phyloP scores from a whole-genome alignment of 2,797 vertebrate genomes.

The Schizopygopsis pylzovi region DNA sequence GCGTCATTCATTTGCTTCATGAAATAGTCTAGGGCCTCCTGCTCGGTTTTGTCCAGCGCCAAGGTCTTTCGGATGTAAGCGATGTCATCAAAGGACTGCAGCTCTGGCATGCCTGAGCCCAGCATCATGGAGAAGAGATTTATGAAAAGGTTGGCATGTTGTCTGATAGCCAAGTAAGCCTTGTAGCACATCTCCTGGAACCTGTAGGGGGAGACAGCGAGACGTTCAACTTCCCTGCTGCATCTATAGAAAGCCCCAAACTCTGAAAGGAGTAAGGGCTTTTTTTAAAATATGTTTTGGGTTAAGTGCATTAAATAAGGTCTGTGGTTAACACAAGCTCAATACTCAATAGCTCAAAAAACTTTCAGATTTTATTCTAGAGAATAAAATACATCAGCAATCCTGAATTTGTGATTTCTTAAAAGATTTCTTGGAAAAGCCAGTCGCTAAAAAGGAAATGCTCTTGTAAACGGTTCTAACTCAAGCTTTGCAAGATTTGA shows the following conservation, averaged over 20 bases:
- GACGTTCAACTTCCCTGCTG: background rate
- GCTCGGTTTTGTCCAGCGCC: conserved; percentile 82
- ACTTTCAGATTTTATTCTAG: background rate
- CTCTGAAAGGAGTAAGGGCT: background rate
- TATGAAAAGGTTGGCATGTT: conserved; percentile 94
- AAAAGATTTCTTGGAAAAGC: background rate
- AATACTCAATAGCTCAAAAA: background rate
- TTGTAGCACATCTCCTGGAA: conserved; percentile 99
- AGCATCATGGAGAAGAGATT: conserved; percentile 88
- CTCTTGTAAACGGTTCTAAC: background rate
- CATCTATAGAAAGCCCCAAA: background rate
- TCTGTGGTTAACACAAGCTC: background rate
- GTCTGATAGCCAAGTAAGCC: conserved; percentile 95
- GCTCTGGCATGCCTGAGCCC: conserved; percentile 85
- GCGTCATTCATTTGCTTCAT: conserved; percentile 86
- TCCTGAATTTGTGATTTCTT: background rate
- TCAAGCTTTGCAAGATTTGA: background rate
- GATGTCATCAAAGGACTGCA: conserved; percentile 86
- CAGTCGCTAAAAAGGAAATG: background rate
- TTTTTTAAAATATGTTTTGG: too few relatives aligned
- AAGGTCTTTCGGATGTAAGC: conserved; percentile 85
- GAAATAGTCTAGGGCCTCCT: conserved; percentile 83
- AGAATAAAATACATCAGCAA: background rate
- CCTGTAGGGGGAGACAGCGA: conserved; percentile 70
- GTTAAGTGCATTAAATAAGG: background rate